Conservation (phyloP, 2,888 invertebrate genomes). For the Pterostichus madidus region DNA sequence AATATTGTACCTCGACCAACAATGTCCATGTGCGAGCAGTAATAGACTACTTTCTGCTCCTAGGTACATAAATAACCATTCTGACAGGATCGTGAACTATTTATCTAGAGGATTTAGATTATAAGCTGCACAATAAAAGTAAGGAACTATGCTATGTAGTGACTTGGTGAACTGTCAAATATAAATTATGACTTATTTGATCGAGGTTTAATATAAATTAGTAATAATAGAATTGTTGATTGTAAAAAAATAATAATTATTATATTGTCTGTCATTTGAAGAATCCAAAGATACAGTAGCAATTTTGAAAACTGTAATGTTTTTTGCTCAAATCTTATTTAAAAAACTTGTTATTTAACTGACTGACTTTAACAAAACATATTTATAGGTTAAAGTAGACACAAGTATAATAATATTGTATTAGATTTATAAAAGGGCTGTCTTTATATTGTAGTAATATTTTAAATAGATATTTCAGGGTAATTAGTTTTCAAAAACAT, state of each 20-base stretch:
- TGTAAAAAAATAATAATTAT: not conserved
- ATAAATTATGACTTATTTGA: not conserved
- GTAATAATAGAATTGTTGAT: not conserved
- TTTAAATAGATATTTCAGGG: slow-evolving; percentile 13
- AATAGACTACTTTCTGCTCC: too few relatives aligned
- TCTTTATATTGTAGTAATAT: not conserved
- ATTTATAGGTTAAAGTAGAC: not conserved
- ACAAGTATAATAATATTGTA: not conserved
- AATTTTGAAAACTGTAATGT: not conserved
- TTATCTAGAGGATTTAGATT: too few relatives aligned
- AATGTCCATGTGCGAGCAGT: too few relatives aligned
- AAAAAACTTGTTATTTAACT: not conserved
- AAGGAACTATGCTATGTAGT: too few relatives aligned
- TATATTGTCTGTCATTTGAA: not conserved
- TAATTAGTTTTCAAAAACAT: not conserved
- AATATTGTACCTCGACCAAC: too few relatives aligned
- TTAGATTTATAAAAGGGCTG: slow-evolving; percentile 4
- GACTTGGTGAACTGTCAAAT: too few relatives aligned
- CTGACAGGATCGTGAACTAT: too few relatives aligned
- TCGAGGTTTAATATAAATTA: too few relatives aligned
- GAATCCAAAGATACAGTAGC: too few relatives aligned
- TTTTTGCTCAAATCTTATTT: not conserved
- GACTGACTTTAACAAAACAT: slow-evolving; percentile 2
- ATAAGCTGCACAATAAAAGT: too few relatives aligned
- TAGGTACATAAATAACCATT: too few relatives aligned